A percentile compares a stretch with the other conserved stretches of the same genome.
phyloP scores from a whole-genome alignment of 2,797 vertebrate species.

The Benthosema pterotum region DNA sequence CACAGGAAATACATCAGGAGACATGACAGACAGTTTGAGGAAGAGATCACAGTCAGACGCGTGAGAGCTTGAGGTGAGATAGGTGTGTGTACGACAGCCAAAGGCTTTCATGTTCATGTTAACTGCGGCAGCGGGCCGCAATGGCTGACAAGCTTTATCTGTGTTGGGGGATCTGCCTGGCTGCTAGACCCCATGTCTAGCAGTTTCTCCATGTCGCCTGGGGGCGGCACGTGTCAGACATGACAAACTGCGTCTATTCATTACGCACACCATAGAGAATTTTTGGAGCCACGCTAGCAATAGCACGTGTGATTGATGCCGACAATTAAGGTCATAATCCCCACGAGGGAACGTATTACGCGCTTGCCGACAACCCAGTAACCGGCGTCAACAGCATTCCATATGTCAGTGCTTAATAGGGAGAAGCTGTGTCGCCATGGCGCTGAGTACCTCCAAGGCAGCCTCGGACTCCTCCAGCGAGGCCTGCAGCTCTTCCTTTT shows the following conservation, averaged over 20 bases:
- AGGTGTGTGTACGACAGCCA: not conserved
- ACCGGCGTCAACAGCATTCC: not conserved
- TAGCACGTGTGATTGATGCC: too few species aligned
- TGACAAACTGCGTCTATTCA: not conserved
- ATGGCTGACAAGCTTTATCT: not conserved
- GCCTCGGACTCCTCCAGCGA: slow-evolving; percentile 85
- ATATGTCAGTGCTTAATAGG: not conserved
- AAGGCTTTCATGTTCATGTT: not conserved
- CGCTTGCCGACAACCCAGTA: not conserved
- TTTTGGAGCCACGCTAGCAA: too few species aligned
- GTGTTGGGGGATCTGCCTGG: not conserved
- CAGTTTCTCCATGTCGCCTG: not conserved
- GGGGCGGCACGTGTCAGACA: not conserved
- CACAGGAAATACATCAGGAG: not conserved
- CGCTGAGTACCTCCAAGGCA: slow-evolving; percentile 79
- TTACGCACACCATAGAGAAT: too few species aligned
- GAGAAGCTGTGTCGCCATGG: not conserved
- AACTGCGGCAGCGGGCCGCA: not conserved
- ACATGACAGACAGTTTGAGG: too few species aligned
- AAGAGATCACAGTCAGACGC: not conserved
- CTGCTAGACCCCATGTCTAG: not conserved
- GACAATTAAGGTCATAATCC: too few species aligned
- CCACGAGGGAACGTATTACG: not conserved
- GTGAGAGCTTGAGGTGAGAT: slow-evolving; percentile 6
- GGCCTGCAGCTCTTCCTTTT: slow-evolving; percentile 85